These are phyloP conservation scores for Brenthis daphne DNA, from an alignment of 2,888 invertebrate species.

Conservation along the genomic window DNA sequence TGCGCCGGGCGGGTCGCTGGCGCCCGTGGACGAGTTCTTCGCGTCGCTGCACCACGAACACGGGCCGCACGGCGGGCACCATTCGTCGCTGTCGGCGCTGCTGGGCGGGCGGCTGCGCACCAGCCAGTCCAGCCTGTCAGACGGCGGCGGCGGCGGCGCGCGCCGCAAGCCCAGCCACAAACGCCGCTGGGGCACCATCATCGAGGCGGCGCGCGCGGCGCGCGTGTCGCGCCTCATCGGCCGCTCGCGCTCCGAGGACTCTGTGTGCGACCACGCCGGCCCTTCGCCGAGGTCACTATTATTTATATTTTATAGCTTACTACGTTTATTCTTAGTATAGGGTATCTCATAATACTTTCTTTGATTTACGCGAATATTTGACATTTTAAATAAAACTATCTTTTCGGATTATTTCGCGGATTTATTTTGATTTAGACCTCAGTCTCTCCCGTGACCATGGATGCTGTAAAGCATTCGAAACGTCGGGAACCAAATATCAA, in stretches of 20 bases:
- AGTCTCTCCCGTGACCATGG: no score
- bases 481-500: no score
- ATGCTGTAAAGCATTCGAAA: no score
- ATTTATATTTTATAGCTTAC: neutral
- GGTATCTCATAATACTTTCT: no score
- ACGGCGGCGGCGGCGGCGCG: constrained; percentile 55
- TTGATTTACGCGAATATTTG: no score
- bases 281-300: constrained; percentile 74
- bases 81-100: constrained; percentile 85
- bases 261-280: constrained; percentile 85
- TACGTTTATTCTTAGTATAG: neutral
- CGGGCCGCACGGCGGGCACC: constrained; percentile 63
- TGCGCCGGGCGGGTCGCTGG: constrained; percentile 85
- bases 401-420: no score
- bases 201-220: constrained; percentile 92
- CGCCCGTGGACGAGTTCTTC: constrained; percentile 90
- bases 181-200: constrained; percentile 91
- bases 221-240: constrained; percentile 91
- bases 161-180: constrained; percentile 84
- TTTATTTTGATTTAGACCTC: no score
- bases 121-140: constrained; percentile 62
- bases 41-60: constrained; percentile 87
- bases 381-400: no score
- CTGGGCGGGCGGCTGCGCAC: constrained; percentile 81
- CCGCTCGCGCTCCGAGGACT: constrained; percentile 90